Percentiles rank a stretch among this genome's conserved stretches.
These are phyloP conservation scores for Xiphophorus maculatus DNA, from an alignment of 2,113 vertebrate species.

Conservation along the genomic window DNA sequence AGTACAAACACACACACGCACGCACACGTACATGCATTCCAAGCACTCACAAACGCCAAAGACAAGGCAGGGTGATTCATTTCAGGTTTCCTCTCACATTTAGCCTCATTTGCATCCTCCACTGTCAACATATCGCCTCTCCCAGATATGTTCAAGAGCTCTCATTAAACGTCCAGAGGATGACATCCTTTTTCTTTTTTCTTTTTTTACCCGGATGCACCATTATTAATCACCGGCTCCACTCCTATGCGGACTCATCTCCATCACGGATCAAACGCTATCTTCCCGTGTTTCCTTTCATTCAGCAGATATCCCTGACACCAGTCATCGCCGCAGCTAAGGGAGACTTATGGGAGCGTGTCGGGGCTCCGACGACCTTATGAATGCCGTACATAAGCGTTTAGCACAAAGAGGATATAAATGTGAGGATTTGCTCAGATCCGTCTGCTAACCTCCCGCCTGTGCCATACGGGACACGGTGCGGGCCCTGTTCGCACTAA, in stretches of 20 bases:
- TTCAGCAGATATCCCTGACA: constrained; percentile 78
- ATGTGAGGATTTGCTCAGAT: constrained; percentile 71
- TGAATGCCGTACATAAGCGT: constrained; percentile 74
- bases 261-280: constrained; percentile 81
- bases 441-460: constrained; percentile 59
- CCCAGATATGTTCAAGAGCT: constrained; percentile 79
- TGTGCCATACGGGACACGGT: not conserved
- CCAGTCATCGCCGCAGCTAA: constrained; percentile 77
- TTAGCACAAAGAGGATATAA: constrained; percentile 71
- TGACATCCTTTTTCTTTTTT: constrained; percentile 83
- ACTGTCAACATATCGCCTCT: constrained; percentile 79
- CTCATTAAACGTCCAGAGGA: constrained; percentile 85
- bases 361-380: constrained; percentile 74
- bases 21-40: constrained; percentile 3
- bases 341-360: constrained; percentile 77
- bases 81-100: constrained; percentile 78
- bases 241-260: constrained; percentile 76
- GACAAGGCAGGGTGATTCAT: constrained; percentile 75
- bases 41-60: constrained; percentile 37
- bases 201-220: constrained; percentile 82
- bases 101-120: constrained; percentile 84
- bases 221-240: constrained; percentile 80
- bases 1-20: constrained; percentile 19
- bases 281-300: constrained; percentile 80
- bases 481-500: not conserved